These are phyloP conservation scores for Chironomus striatipennis DNA, from an alignment of 1,140 invertebrate species.

Conservation along the genomic window DNA sequence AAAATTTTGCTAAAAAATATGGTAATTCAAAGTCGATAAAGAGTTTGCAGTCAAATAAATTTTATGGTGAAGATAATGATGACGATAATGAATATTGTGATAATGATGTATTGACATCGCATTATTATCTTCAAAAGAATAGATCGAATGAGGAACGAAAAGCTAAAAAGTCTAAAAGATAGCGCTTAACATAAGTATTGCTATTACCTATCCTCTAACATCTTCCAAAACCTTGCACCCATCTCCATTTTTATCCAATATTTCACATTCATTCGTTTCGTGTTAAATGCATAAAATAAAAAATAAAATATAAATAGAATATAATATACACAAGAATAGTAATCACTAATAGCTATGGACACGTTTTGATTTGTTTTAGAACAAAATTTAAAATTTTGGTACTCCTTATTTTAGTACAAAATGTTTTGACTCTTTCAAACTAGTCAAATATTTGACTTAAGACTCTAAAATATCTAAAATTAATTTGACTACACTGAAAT, in stretches of 20 bases:
- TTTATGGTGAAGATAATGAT: not conserved
- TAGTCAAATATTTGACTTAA: no score
- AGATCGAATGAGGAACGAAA: not conserved
- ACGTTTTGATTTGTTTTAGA: no score
- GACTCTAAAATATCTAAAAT: no score
- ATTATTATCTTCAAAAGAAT: conserved; percentile 11
- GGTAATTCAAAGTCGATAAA: not conserved
- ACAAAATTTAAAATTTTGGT: no score
- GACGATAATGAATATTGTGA: conserved; percentile 16
- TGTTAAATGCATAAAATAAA: not conserved
- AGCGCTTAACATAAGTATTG: not conserved
- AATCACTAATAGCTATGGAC: no score
- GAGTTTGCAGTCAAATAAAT: not conserved
- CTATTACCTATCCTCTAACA: not conserved
- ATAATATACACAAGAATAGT: no score
- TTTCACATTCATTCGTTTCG: not conserved
- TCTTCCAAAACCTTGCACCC: not conserved
- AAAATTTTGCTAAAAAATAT: not conserved
- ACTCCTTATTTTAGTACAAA: no score
- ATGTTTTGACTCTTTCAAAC: no score
- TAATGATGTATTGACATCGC: conserved; percentile 6
- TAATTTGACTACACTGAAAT: no score
- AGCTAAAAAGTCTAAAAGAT: conserved; percentile 16
- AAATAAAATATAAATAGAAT: no score
- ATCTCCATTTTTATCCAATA: conserved; percentile 6